Evolutionary conservation across 2,797 vertebrate species (phyloP).

Genomic region (Phalanger gymnotis): DNA sequence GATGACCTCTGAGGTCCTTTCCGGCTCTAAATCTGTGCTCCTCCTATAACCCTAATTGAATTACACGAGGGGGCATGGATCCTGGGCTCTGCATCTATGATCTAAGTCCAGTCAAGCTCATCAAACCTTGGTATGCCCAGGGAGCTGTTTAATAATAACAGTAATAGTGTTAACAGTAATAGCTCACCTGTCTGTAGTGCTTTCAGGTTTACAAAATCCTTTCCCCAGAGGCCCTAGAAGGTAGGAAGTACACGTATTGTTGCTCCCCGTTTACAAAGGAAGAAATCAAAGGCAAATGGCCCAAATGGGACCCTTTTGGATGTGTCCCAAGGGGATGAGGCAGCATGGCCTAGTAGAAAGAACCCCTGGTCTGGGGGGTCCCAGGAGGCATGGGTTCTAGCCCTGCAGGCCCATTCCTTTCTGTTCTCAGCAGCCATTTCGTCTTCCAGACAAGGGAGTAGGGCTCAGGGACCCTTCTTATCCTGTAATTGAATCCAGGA

Average conservation of each 20-base stretch:
- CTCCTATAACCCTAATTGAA: background rate
- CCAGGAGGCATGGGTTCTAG: background rate
- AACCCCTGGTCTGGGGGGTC: background rate
- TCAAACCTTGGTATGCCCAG: background rate
- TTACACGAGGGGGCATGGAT: background rate
- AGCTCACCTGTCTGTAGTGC: background rate
- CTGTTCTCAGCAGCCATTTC: background rate
- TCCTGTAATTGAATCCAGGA: background rate
- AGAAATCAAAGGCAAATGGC: background rate
- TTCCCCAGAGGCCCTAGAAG: background rate
- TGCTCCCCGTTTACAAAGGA: background rate
- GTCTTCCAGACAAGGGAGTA: background rate
- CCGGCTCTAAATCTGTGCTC: background rate
- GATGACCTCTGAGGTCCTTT: background rate
- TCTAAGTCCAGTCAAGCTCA: background rate
- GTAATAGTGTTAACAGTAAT: background rate
- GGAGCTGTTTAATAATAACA: background rate
- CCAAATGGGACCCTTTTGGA: background rate
- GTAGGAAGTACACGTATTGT: background rate
- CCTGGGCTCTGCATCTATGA: background rate
- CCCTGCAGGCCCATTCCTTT: background rate
- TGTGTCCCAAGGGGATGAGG: background rate
- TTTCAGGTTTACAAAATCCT: background rate
- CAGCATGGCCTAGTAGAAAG: background rate
- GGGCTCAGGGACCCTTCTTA: background rate